A percentile compares a stretch with the other conserved stretches of the same genome.
phyloP scores from a whole-genome alignment of 2,797 vertebrate genomes.

The Tapera naevia region DNA sequence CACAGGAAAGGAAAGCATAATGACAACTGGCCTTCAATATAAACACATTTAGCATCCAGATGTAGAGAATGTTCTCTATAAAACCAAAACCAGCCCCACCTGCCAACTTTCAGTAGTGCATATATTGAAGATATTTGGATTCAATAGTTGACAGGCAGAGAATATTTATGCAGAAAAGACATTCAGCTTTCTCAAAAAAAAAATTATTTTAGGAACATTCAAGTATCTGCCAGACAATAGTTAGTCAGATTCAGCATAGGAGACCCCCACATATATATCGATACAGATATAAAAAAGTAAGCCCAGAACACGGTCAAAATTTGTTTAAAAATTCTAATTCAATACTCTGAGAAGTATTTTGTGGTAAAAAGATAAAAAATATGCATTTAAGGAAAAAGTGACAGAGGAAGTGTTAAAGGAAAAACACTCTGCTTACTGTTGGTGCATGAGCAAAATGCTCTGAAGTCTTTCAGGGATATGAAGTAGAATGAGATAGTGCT shows the following conservation, averaged over 20 bases:
- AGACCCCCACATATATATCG: neutral
- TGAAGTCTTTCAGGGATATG: neutral
- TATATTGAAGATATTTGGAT: neutral
- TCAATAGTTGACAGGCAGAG: neutral
- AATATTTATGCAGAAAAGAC: neutral
- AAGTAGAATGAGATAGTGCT: neutral
- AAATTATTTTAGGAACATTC: neutral
- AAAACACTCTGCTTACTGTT: neutral
- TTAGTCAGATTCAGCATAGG: neutral
- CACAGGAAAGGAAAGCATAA: neutral
- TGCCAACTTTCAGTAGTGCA: neutral
- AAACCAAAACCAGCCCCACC: neutral
- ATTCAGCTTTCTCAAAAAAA: constrained; percentile 12
- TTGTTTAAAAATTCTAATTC: neutral
- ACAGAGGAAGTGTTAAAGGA: neutral
- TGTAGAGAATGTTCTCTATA: neutral
- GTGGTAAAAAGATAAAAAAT: neutral
- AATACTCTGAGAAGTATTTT: neutral
- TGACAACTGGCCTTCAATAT: neutral
- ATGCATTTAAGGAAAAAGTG: neutral
- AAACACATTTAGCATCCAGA: neutral
- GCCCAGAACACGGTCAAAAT: neutral
- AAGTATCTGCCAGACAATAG: neutral
- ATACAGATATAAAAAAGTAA: neutral
- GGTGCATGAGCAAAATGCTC: neutral